Evolutionary conservation across 92 coral and sea anemone species (phyloP), one percentile per base, ranked within the genome.

Genomic region (Zoanthus sociatus): DNA sequence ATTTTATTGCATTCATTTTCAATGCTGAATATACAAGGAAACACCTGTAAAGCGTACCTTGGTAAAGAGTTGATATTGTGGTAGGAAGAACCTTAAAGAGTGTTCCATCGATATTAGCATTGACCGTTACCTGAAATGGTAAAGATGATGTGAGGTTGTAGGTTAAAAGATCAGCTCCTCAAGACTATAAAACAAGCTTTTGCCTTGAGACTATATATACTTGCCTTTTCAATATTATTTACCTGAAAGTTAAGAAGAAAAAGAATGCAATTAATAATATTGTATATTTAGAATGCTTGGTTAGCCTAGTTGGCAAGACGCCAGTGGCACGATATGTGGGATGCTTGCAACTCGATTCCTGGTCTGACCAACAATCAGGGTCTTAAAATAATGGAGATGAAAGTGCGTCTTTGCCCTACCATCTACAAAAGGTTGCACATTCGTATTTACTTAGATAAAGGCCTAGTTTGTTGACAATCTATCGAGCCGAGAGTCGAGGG

Each of bases 181-280:
- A 67, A 67, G 72, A 20, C 33, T 7, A 67, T 5, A 73, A 11
- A 13, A 4, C 56, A 37, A 44, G 14, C 6, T 18, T 42, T 2
- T 16, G 6, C 77, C 44, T 42, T 15, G 3, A 44, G 2, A 45
- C 5, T 45, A 6, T n/a, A 64, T 45, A 6, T n/a, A 64, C 84
- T 79, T 64, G 20, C 84, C 73, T 45, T 79, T 58, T 79, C 73
- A 45, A 79, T 79, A 44, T 79, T 79, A 71, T 64, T 79, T 4
- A 50, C 84, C 84, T 79, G 84, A 20, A 79, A 21, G 13, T 21
- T 44, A 79, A n/a, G 20, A 79, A n/a, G 20, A 64, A 61, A 45
- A 21, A 15, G 9, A 37, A 15, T 31, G 32, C 58, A 18, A 17
- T 6, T 18, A 26, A 26, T 51, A 21, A 18, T 67, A 67, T 1